phyloP scores from a whole-genome alignment of 30 jellyfish, hydroid and myxozoan species.

The Rhopilema esculentum region DNA sequence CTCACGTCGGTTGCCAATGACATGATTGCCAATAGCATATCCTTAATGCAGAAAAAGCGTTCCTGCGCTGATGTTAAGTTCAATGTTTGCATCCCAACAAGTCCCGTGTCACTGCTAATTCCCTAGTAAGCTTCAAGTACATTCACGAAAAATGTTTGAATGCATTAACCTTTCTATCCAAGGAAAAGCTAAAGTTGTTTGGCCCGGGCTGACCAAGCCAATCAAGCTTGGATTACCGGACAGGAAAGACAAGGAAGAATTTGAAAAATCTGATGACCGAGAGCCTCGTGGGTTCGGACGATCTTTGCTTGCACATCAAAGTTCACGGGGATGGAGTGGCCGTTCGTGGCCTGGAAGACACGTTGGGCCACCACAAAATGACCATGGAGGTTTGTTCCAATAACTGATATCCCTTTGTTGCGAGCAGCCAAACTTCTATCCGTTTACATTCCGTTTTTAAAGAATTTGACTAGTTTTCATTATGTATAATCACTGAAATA shows the following conservation, averaged over 20 bases:
- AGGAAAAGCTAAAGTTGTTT: conserved; percentile 82
- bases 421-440: too few species aligned
- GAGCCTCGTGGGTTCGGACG: conserved; percentile 6
- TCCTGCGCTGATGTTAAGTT: too few species aligned
- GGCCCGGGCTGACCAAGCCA: conserved; percentile 96
- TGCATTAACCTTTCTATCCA: not conserved
- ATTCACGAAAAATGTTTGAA: not conserved
- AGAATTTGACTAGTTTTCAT: too few species aligned
- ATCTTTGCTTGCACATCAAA: conserved; percentile 8
- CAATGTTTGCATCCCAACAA: too few species aligned
- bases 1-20: too few species aligned
- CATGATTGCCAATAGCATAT: too few species aligned
- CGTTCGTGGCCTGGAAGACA: conserved; percentile 90
- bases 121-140: too few species aligned
- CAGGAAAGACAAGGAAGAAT: conserved; percentile 59
- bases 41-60: too few species aligned
- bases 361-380: conserved; percentile 91
- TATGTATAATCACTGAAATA: too few species aligned
- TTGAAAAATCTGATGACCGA: conserved; percentile 19
- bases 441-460: too few species aligned
- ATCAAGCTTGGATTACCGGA: conserved; percentile 47
- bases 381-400: conserved; percentile 73
- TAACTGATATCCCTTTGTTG: not conserved
- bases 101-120: too few species aligned
- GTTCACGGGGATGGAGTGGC: conserved; percentile 93